Base-by-base conservation (phyloP, 2,797 vertebrate genomes). In the Acomys russatus region DNA sequence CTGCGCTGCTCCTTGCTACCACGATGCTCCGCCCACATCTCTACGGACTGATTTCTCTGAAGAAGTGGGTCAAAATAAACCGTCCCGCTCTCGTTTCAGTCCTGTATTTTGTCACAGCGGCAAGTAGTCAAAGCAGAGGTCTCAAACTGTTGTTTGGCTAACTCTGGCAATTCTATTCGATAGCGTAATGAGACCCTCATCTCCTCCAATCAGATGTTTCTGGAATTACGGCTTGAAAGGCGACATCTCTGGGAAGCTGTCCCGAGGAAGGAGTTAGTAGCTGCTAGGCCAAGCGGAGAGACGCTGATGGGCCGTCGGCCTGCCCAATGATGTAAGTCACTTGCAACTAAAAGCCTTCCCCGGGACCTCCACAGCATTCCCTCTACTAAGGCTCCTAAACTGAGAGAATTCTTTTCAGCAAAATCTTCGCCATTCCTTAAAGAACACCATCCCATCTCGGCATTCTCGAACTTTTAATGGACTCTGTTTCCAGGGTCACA, bases 291-390 rank as follows among this genome's bases (percentile, higher is more conserved):
- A 49, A 70, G 64, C n/a, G 22, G 63, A 63, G 18, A 54, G 9
- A n/a, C 6, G 11, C 63, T 54, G 10, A 4, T 10, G 15, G 25
- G 30, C 4, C 44, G 14, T 18, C 0, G 0, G 33, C 22, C 33
- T 82, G 59, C n/a, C 30, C 9, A 9, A 6, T 9, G 7, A 51
- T 49, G 54, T 33, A 44, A 38, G 12, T 23, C 35, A 11, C 12
- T 38, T 59, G 25, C n/a, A 54, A 59, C 1, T 3, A 11, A 74
- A 54, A 38, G 6, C 70, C 20, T 51, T 22, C 22, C 10, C 68
- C 23, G 10, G 51, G 85, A 38, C 1, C 18, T 77, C 15, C 20
- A 4, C 17, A 6, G 11, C 7, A 54, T 38, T 49, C 51, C 49
- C 33, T 68, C 56, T 71, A 30, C 25, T 1, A 20, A 35, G n/a